phyloP scores from a whole-genome alignment of 2,797 vertebrate species.

The Macropodus opercularis region DNA sequence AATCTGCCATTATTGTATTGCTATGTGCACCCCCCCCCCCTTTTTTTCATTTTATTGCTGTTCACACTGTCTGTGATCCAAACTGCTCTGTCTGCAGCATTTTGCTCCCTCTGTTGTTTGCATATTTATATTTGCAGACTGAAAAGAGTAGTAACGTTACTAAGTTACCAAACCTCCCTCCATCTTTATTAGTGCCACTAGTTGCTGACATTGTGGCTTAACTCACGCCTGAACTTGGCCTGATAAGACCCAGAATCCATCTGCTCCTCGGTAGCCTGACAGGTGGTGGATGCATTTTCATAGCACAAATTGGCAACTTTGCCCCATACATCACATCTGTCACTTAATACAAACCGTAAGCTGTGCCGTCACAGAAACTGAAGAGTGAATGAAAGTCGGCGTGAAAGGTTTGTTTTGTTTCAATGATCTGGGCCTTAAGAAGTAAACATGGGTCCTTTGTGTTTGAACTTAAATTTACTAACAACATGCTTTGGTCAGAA shows the following conservation, averaged over 20 bases:
- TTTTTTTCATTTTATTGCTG: constrained; percentile 9
- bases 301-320: constrained; percentile 42
- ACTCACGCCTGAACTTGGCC: constrained; percentile 36
- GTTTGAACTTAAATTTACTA: background rate
- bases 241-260: constrained; percentile 65
- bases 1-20: constrained; percentile 32
- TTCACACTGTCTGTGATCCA: background rate
- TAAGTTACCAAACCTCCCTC: constrained; percentile 24
- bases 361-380: constrained; percentile 11
- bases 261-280: constrained; percentile 60
- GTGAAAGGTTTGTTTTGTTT: constrained; percentile 33
- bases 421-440: background rate
- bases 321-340: constrained; percentile 62
- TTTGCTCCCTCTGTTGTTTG: background rate
- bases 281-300: constrained; percentile 35
- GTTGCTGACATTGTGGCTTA: constrained; percentile 52
- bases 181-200: constrained; percentile 52
- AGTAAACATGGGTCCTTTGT: background rate
- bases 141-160: background rate
- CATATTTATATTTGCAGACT: constrained; percentile 4
- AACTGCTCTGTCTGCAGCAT: background rate
- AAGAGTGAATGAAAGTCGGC: constrained; percentile 52
- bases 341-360: constrained; percentile 35
- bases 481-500: background rate
- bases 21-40: constrained; percentile 19